These are phyloP conservation scores for Montipora efflorescens DNA, from an alignment of 64 coral and sea anemone species.

Conservation along the genomic window DNA sequence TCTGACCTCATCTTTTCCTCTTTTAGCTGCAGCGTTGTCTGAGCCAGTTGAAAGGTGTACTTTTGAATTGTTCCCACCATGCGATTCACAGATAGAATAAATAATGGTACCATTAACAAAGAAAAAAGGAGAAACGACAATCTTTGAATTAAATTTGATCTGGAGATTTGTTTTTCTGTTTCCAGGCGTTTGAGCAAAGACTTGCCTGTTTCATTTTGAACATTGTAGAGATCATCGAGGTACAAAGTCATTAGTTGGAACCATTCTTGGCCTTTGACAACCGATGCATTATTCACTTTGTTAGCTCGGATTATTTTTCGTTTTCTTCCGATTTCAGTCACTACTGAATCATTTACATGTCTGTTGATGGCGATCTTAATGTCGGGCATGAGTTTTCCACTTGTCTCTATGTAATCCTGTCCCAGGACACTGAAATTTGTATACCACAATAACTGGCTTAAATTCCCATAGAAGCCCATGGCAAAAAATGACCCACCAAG, in stretches of 20 bases:
- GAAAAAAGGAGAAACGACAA: slow-evolving; percentile 22
- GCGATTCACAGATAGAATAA: slow-evolving; percentile 44
- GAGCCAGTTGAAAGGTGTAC: slow-evolving; percentile 53
- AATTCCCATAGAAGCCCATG: slow-evolving; percentile 35
- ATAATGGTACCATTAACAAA: slow-evolving; percentile 20
- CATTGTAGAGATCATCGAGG: slow-evolving; percentile 31
- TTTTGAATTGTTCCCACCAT: slow-evolving; percentile 66
- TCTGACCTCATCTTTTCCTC: slow-evolving; percentile 69
- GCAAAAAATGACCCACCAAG: slow-evolving; percentile 73
- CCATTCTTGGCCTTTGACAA: slow-evolving; percentile 12
- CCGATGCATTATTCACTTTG: not conserved
- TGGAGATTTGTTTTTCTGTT: not conserved
- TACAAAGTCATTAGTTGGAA: slow-evolving; percentile 67
- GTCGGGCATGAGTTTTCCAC: slow-evolving; percentile 56
- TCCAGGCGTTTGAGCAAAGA: not conserved
- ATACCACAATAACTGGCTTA: slow-evolving; percentile 35
- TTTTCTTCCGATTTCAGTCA: not conserved
- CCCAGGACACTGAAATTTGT: slow-evolving; percentile 58
- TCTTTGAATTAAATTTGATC: not conserved
- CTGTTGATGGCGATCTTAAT: slow-evolving; percentile 1
- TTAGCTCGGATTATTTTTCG: slow-evolving; percentile 57
- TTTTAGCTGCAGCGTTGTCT: slow-evolving; percentile 46
- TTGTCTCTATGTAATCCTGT: slow-evolving; percentile 29
- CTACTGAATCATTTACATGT: not conserved
- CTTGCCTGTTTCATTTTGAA: slow-evolving; percentile 56